Evolutionary conservation across 2,797 vertebrate species (phyloP), one percentile per base, ranked within the genome.

Genomic region (Lepidocolaptes lacrymiger): DNA sequence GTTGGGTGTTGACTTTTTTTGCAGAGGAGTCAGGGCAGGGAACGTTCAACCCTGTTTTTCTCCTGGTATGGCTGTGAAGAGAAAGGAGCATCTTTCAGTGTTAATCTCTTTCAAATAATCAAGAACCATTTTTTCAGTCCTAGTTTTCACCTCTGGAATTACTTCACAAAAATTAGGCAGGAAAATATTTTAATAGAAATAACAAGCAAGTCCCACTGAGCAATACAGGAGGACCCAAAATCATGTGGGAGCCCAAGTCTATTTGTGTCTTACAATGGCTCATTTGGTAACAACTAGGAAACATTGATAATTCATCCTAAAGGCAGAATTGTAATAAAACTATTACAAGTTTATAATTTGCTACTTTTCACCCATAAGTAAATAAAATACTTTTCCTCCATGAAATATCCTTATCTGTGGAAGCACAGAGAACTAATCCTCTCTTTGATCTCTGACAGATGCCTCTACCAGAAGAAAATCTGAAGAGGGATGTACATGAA

Each of bases 361-460:
- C 55, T 81, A 18, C 48, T 95, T 94, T 73, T 88, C 63, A 84
- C 21, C n/a, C 7, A 1, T 55, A 76, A 91, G 83, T 91, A 91
- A 95, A 96, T 88, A 90, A 91, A 86, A 90, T 28, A 78, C 22
- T 88, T 68, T 58, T 78, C 10, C 55, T 85, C 77, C 55, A 66
- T 37, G 66, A 93, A 94, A 86, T 48, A 88, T 55, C 44, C 69
- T 93, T 96, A 90, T 95, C 88, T 95, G 76, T 5, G 21, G 77
- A 90, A 78, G 39, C 51, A 88, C 43, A 91, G 89, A 72, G 62
- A 88, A 93, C 58, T 94, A 93, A 97, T 86, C 83, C 89, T 72
- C 88, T 72, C 79, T 95, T 88, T 95, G 88, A 96, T 96, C 89
- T 95, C 83, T 84, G 90, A 62, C 90, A 89, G 91, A 88, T 81